Conservation (phyloP, 2,113 vertebrate genomes). For the Hippocampus abdominalis region DNA sequence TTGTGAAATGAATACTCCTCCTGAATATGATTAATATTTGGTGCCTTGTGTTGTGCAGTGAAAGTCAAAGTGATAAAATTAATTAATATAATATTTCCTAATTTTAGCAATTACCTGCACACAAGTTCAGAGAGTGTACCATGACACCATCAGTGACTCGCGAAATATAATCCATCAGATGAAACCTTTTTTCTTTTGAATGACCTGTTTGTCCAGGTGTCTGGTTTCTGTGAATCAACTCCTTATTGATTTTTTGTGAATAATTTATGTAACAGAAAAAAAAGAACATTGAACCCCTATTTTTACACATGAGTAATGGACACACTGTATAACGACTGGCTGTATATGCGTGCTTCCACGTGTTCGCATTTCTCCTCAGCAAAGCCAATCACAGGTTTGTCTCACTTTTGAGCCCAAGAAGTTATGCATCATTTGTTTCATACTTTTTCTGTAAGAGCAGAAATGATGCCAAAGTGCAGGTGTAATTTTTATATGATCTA, state of each 20-base stretch:
- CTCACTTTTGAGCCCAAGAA: not conserved
- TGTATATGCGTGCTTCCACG: not conserved
- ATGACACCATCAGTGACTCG: not conserved
- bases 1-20: too few relatives aligned
- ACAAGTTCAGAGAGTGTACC: not conserved
- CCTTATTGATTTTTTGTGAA: constrained; percentile 23
- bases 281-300: constrained; percentile 24
- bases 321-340: constrained; percentile 9
- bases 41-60: too few relatives aligned
- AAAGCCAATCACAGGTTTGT: not conserved
- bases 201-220: not conserved
- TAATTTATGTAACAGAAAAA: constrained; percentile 19
- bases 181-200: not conserved
- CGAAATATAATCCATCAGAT: not conserved
- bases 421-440: constrained; percentile 2
- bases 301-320: constrained; percentile 17
- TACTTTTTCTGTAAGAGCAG: not conserved
- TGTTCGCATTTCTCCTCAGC: not conserved
- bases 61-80: too few relatives aligned
- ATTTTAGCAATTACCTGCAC: not conserved
- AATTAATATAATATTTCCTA: not conserved
- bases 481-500: too few relatives aligned
- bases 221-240: constrained; percentile 10
- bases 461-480: too few relatives aligned
- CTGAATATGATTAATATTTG: too few relatives aligned